phyloP scores from a whole-genome alignment of 2,888 invertebrate genomes.

The Eupelmus urozonus region DNA sequence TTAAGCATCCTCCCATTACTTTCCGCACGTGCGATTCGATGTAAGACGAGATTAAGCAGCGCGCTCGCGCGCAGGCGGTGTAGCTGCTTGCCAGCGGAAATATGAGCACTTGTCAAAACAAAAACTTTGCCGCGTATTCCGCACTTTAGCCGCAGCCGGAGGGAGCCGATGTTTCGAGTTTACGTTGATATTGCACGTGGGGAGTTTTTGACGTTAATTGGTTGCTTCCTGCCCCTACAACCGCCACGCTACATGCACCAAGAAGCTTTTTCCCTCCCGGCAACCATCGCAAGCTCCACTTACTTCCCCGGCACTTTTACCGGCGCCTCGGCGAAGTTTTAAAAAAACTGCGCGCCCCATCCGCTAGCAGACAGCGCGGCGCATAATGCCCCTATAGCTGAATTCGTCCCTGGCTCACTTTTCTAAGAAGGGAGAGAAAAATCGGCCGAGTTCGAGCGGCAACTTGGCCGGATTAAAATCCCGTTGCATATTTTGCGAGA shows the following conservation, averaged over 20 bases:
- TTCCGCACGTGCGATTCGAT: too few relatives aligned
- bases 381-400: conserved; percentile 49
- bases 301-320: background rate
- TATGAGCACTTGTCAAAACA: conserved; percentile 44
- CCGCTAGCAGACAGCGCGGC: background rate
- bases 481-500: conserved; percentile 32
- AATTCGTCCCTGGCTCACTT: conserved; percentile 15
- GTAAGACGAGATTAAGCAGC: too few relatives aligned
- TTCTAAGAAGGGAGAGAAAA: conserved; percentile 7
- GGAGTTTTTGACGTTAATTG: conserved; percentile 52
- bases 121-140: conserved; percentile 19
- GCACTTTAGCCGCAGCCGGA: background rate
- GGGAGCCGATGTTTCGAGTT: conserved; percentile 30
- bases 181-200: conserved; percentile 40
- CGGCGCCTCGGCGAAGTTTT: conserved; percentile 7
- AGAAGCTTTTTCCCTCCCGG: conserved; percentile 5
- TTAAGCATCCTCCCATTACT: too few relatives aligned
- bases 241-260: conserved; percentile 1
- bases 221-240: conserved; percentile 34
- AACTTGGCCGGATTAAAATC: conserved; percentile 8
- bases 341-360: background rate
- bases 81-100: too few relatives aligned
- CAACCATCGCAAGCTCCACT: too few relatives aligned
- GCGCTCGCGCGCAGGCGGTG: too few relatives aligned
- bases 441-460: conserved; percentile 7